A percentile compares a stretch with the other conserved stretches of the same genome.
phyloP scores from a whole-genome alignment of 2,797 vertebrate genomes.

The Poecilia picta region DNA sequence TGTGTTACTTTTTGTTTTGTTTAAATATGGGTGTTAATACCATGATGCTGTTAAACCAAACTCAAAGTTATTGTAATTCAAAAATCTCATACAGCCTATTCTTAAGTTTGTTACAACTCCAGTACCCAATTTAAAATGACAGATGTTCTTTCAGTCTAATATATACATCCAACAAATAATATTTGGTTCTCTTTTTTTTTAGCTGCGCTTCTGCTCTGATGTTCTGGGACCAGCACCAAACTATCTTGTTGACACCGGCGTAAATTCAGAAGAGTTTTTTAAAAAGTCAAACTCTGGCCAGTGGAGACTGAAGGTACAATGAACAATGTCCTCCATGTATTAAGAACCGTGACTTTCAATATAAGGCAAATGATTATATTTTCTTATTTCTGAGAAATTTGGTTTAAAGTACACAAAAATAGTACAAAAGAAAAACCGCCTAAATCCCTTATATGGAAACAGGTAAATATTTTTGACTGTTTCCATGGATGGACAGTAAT shows the following conservation, averaged over 20 bases:
- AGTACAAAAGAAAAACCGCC: not conserved
- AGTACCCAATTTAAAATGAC: not conserved
- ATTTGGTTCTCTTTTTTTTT: not conserved
- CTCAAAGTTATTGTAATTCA: not conserved
- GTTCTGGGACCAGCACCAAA: conserved; percentile 1
- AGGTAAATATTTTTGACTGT: not conserved
- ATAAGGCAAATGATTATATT: not conserved
- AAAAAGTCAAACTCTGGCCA: not conserved
- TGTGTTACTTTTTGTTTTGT: not conserved
- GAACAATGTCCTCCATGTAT: not conserved
- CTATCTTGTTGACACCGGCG: not conserved
- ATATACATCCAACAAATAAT: not conserved
- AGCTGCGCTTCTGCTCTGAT: not conserved
- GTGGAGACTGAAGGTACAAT: conserved; percentile 6
- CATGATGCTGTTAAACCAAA: not conserved
- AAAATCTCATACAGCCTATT: not conserved
- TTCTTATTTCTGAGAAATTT: not conserved
- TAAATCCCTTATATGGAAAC: not conserved
- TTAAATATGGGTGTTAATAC: not conserved
- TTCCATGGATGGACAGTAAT: not conserved
- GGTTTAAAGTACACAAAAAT: not conserved
- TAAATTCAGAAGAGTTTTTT: not conserved
- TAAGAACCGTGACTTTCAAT: not conserved
- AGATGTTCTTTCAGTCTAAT: not conserved
- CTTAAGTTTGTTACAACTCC: not conserved